A percentile compares a stretch with the other conserved stretches of the same genome.
Conservation (phyloP, 2,797 vertebrate species). For the Hydrocynus forskahlii region DNA sequence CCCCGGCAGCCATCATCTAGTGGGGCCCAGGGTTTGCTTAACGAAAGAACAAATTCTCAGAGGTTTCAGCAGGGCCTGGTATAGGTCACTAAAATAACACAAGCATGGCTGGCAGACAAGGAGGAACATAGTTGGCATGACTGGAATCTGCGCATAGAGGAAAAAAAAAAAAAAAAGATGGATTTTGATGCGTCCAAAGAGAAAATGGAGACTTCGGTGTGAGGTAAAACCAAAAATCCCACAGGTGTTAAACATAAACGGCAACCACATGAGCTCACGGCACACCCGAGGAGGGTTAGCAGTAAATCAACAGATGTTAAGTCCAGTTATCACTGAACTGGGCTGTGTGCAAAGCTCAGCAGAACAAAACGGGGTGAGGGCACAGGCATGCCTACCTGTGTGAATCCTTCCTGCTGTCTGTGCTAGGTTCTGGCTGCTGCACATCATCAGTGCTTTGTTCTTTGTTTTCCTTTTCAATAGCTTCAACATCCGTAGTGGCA, state of each 20-base stretch:
- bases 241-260: constrained; percentile 61
- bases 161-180: constrained; percentile 59
- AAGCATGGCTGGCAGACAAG: constrained; percentile 67
- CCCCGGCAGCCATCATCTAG: constrained; percentile 60
- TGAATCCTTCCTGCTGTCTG: constrained; percentile 75
- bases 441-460: constrained; percentile 67
- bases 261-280: constrained; percentile 4
- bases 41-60: constrained; percentile 68
- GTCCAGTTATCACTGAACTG: not conserved
- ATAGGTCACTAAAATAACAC: constrained; percentile 67
- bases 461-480: constrained; percentile 36
- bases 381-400: constrained; percentile 76
- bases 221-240: constrained; percentile 54
- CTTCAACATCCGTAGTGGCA: constrained; percentile 58
- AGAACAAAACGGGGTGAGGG: not conserved
- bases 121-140: constrained; percentile 73
- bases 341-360: not conserved
- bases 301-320: not conserved
- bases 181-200: constrained; percentile 66
- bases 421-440: constrained; percentile 64
- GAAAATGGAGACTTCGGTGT: constrained; percentile 70
- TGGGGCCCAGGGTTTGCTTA: constrained; percentile 68
- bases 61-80: constrained; percentile 46
- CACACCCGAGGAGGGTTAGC: too few species aligned
- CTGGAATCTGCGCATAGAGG: constrained; percentile 67